phyloP scores from a whole-genome alignment of 2,888 invertebrate species.

The Lypha dubia region DNA sequence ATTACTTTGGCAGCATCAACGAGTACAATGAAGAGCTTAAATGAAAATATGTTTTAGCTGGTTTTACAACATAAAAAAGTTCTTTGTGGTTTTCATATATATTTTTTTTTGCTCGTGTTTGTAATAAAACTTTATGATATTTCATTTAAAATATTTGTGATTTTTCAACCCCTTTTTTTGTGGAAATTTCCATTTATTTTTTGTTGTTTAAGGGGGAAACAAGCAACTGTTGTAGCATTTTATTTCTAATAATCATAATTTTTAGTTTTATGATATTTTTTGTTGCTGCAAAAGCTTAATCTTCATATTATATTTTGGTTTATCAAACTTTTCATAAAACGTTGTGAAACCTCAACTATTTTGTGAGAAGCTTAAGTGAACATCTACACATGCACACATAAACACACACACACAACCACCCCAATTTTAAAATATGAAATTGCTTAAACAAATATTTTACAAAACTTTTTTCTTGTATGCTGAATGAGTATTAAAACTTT shows the following conservation, averaged over 20 bases:
- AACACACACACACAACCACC: neutral
- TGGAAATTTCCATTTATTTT: neutral
- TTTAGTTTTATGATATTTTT: neutral
- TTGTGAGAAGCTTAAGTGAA: neutral
- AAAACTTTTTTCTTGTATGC: neutral
- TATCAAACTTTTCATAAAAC: neutral
- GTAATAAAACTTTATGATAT: neutral
- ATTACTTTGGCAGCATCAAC: too few species aligned
- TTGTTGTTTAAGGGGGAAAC: neutral
- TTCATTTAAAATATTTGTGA: neutral
- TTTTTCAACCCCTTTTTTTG: neutral
- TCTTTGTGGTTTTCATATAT: neutral
- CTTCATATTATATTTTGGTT: neutral
- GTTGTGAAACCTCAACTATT: conserved; percentile 1
- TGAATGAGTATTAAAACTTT: neutral
- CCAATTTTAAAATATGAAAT: neutral
- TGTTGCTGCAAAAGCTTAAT: neutral
- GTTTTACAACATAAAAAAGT: neutral
- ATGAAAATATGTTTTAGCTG: neutral
- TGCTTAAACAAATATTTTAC: neutral
- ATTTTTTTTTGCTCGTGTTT: neutral
- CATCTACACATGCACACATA: neutral
- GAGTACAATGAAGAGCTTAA: neutral
- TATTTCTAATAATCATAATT: neutral
- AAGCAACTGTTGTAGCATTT: neutral